Conservation (phyloP, 2,113 vertebrate species). For the Sterna hirundo region DNA sequence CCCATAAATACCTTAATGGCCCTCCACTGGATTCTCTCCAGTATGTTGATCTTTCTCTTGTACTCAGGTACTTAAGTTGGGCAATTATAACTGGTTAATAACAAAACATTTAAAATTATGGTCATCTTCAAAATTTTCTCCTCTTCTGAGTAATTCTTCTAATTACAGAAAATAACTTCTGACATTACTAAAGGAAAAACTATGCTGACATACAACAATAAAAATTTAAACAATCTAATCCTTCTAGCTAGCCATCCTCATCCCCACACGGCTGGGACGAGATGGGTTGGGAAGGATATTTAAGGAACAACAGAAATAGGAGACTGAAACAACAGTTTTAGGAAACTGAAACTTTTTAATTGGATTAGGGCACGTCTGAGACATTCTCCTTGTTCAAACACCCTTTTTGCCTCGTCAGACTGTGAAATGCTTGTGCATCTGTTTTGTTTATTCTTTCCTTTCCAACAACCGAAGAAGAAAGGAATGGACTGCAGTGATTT, state of each 20-base stretch:
- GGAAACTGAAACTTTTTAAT: not conserved
- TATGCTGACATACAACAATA: not conserved
- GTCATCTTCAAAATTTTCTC: not conserved
- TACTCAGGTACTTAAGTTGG: not conserved
- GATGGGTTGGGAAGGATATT: not conserved
- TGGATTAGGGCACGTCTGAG: not conserved
- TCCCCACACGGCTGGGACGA: not conserved
- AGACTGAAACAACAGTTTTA: not conserved
- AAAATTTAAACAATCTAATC: not conserved
- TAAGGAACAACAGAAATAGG: not conserved
- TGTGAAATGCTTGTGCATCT: not conserved
- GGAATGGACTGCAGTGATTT: not conserved
- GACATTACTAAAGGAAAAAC: not conserved
- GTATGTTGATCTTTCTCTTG: not conserved
- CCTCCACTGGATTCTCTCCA: not conserved
- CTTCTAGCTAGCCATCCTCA: not conserved
- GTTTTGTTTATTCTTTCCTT: not conserved
- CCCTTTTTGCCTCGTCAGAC: not conserved
- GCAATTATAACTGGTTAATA: not conserved
- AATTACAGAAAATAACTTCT: not conserved
- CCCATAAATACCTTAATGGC: not conserved
- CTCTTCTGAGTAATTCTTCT: not conserved
- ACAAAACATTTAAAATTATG: not conserved
- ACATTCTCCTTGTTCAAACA: not conserved
- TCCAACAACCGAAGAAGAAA: not conserved